A percentile compares a stretch with the other conserved stretches of the same genome.
phyloP scores from a whole-genome alignment of 2,888 invertebrate species.

The Sphaerophoria rueppellii region DNA sequence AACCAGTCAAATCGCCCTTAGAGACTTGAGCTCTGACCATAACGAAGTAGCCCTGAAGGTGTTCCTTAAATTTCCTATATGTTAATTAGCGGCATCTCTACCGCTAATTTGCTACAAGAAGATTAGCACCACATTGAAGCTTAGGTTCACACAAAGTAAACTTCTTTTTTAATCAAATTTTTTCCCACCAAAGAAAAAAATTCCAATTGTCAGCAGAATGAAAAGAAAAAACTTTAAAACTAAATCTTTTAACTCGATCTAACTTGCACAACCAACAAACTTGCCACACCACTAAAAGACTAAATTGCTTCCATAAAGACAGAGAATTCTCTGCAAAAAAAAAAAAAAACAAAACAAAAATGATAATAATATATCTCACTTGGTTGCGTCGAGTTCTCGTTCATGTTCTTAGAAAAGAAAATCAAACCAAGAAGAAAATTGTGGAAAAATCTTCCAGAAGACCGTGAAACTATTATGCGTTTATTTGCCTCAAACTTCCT shows the following conservation, averaged over 20 bases:
- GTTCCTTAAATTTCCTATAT: no score
- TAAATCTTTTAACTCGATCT: slow-evolving; percentile 63
- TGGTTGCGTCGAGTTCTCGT: neutral
- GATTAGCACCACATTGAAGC: no score
- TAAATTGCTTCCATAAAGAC: slow-evolving; percentile 30
- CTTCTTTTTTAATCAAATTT: neutral
- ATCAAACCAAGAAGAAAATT: slow-evolving; percentile 4
- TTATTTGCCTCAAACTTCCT: slow-evolving; percentile 34
- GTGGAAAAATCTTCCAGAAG: slow-evolving; percentile 29
- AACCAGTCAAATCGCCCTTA: no score
- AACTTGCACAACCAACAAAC: slow-evolving; percentile 7
- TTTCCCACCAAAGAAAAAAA: neutral
- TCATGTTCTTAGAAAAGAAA: neutral
- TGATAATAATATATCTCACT: neutral
- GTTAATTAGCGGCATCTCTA: no score
- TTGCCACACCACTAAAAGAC: neutral
- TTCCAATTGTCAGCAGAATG: slow-evolving; percentile 17
- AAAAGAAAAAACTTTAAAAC: slow-evolving; percentile 16
- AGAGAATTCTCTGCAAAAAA: neutral
- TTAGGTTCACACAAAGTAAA: no score
- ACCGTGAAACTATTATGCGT: slow-evolving; percentile 56
- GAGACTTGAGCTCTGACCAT: no score
- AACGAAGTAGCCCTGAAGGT: no score
- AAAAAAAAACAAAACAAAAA: neutral
- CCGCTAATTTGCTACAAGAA: no score